phyloP scores from a whole-genome alignment of 2,113 vertebrate species.

The Platycercus adscitus region DNA sequence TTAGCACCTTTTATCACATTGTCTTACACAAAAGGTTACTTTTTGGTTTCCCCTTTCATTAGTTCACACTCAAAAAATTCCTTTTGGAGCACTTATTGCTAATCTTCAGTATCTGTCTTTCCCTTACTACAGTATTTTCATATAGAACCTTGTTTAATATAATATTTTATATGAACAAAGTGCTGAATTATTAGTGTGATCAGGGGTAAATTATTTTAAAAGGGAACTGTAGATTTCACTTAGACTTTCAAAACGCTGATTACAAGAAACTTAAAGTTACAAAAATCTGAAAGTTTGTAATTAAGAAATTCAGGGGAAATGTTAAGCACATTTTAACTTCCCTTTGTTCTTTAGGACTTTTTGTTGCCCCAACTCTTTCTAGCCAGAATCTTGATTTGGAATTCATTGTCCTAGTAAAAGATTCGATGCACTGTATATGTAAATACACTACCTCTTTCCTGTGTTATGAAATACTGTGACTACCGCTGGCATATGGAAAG shows the following conservation, averaged over 20 bases:
- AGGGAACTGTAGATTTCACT: constrained; percentile 27
- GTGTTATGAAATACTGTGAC: constrained; percentile 49
- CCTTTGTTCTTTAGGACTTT: constrained; percentile 41
- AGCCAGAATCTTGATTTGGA: constrained; percentile 7
- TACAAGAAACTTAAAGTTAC: constrained; percentile 41
- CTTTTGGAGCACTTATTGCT: not conserved
- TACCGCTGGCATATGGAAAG: constrained; percentile 37
- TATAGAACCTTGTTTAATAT: not conserved
- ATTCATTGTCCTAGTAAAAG: constrained; percentile 13
- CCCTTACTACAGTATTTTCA: not conserved
- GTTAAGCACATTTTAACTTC: constrained; percentile 38
- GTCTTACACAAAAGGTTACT: constrained; percentile 44
- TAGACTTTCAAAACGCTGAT: constrained; percentile 42
- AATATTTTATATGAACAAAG: not conserved
- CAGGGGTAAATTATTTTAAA: not conserved
- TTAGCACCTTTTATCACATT: constrained; percentile 56
- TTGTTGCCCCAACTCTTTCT: not conserved
- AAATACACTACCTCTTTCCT: constrained; percentile 4
- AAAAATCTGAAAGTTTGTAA: constrained; percentile 8
- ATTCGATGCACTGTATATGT: not conserved
- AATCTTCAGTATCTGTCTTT: not conserved
- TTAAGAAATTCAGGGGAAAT: constrained; percentile 35
- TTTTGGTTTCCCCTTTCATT: constrained; percentile 30
- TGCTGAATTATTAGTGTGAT: not conserved
- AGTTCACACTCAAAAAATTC: not conserved